These are phyloP conservation scores for Trogon melanurus DNA, from an alignment of 2,113 vertebrate genomes.

Conservation along the genomic window DNA sequence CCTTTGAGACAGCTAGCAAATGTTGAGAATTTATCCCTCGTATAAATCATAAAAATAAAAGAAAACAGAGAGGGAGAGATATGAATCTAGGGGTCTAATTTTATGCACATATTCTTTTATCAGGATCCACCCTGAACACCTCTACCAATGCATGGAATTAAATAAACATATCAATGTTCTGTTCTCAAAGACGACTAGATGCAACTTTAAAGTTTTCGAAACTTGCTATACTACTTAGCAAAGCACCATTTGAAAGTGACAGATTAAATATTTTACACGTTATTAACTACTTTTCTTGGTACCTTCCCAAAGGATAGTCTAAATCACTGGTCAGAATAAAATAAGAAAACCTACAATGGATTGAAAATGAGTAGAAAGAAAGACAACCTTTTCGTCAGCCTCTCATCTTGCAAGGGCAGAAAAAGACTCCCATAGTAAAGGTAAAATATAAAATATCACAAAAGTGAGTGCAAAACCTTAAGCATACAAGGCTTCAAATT, in stretches of 20 bases:
- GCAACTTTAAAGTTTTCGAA: background rate
- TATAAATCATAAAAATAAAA: background rate
- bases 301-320: background rate
- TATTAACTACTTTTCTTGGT: conserved; percentile 8
- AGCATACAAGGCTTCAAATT: background rate
- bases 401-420: background rate
- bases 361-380: background rate
- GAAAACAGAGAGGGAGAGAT: background rate
- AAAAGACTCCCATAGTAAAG: background rate
- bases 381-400: background rate
- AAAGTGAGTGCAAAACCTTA: background rate
- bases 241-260: background rate
- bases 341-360: background rate
- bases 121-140: background rate
- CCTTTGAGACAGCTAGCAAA: background rate
- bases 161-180: background rate
- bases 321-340: background rate
- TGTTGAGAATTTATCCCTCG: background rate
- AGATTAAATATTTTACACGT: background rate
- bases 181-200: background rate
- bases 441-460: background rate
- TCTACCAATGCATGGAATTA: background rate
- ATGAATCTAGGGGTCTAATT: background rate
- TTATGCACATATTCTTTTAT: background rate
- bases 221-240: background rate